A percentile compares a stretch with the other conserved stretches of the same genome.
These are phyloP conservation scores for Drosophila saltans DNA, from an alignment of 1,140 invertebrate genomes.

Conservation along the genomic window DNA sequence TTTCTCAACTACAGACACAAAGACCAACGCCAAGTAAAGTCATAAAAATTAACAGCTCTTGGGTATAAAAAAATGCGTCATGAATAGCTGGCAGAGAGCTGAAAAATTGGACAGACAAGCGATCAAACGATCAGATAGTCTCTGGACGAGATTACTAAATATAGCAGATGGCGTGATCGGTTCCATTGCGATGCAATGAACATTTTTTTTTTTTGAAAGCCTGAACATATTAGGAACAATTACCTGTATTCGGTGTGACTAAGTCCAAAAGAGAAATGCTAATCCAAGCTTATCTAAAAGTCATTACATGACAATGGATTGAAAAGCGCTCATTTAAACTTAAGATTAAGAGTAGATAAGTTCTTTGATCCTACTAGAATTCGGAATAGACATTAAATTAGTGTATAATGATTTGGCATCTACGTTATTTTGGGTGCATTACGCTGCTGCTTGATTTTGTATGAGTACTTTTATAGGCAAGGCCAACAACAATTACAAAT, in stretches of 20 bases:
- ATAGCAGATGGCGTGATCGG: constrained; percentile 15
- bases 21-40: constrained; percentile 11
- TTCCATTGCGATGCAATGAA: not conserved
- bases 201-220: constrained; percentile 1
- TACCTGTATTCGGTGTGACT: not conserved
- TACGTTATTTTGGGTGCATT: no score
- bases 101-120: not conserved
- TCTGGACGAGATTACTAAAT: not conserved
- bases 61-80: constrained; percentile 18
- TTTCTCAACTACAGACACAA: constrained; percentile 10
- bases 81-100: not conserved
- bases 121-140: constrained; percentile 1
- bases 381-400: not conserved
- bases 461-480: no score
- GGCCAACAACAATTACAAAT: no score
- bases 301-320: not conserved
- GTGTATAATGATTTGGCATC: no score
- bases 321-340: not conserved
- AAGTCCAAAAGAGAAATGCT: not conserved
- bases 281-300: not conserved
- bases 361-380: not conserved
- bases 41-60: constrained; percentile 19
- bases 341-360: not conserved
- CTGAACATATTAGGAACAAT: not conserved
- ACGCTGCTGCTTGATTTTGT: no score